These are phyloP conservation scores for Drosophila ironensis DNA, from an alignment of 1,140 invertebrate genomes.

Conservation along the genomic window DNA sequence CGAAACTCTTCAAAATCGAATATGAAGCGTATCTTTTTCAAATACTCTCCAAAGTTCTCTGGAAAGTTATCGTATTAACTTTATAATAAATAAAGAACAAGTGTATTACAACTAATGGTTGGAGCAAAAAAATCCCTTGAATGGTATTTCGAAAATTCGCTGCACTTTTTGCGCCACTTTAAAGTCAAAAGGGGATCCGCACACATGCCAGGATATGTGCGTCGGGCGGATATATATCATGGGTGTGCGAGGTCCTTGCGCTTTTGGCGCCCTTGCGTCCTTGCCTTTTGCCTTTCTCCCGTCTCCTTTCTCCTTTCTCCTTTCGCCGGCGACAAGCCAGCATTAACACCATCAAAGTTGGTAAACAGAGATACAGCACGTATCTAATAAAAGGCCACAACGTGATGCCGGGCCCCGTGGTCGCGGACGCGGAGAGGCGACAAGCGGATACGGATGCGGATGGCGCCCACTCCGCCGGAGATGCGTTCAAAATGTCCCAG, in stretches of 20 bases:
- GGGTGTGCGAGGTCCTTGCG: background rate
- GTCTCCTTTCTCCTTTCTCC: background rate
- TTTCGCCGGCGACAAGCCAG: conserved; percentile 49
- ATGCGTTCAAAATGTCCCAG: conserved; percentile 9
- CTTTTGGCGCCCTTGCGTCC: background rate
- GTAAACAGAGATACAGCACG: conserved; percentile 79
- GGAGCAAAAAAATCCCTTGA: no score
- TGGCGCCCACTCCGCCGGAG: conserved; percentile 11
- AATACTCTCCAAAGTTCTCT: no score
- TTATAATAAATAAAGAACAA: no score
- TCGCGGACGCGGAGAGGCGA: conserved; percentile 28
- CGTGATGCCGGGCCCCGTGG: conserved; percentile 60
- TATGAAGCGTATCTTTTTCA: no score
- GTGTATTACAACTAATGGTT: no score
- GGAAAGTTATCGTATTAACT: no score
- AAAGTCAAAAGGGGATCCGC: conserved; percentile 2
- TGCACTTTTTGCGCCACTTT: conserved; percentile 41
- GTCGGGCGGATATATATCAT: conserved; percentile 56
- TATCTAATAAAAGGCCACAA: conserved; percentile 80
- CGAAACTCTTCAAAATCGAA: no score
- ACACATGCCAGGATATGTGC: conserved; percentile 14
- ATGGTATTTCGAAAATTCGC: conserved; percentile 18
- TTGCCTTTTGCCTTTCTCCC: background rate
- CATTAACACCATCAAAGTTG: conserved; percentile 79
- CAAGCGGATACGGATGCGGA: background rate